These are phyloP conservation scores for Bolinopsis microptera DNA, from an alignment of 37 sponge, comb jelly and placozoan species.

Conservation along the genomic window DNA sequence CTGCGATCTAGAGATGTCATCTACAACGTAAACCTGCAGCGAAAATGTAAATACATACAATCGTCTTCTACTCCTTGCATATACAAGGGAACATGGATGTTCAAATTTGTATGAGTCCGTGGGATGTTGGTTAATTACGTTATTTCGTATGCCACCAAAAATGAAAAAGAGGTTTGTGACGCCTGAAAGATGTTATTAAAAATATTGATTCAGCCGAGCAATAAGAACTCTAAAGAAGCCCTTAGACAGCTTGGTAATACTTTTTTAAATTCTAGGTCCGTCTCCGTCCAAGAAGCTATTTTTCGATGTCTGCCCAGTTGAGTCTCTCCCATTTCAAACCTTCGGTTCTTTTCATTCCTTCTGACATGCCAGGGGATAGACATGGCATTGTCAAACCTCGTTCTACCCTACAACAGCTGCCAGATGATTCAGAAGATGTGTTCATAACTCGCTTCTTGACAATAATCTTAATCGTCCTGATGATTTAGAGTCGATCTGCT, in stretches of 20 bases:
- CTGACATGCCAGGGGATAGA: conserved; percentile 1
- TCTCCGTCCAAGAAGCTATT: background rate
- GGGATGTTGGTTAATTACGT: conserved; percentile 4
- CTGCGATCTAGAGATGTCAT: background rate
- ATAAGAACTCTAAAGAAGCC: background rate
- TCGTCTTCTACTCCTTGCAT: background rate
- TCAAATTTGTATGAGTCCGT: background rate
- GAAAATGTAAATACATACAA: conserved; percentile 1
- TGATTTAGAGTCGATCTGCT: background rate
- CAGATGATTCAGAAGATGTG: background rate
- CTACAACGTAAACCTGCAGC: background rate
- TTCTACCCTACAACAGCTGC: background rate
- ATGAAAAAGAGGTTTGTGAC: background rate
- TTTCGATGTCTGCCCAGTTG: background rate
- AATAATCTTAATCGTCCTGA: background rate
- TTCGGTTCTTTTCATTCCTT: background rate
- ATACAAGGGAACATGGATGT: background rate
- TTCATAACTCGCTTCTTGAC: background rate
- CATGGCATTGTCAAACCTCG: background rate
- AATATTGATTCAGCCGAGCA: background rate
- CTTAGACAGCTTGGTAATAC: background rate
- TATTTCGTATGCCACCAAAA: background rate
- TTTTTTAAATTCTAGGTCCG: background rate
- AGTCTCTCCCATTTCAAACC: background rate
- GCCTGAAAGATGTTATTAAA: background rate